Base-by-base conservation (phyloP, 2,113 vertebrate genomes). In the Microcebus jonahi region DNA sequence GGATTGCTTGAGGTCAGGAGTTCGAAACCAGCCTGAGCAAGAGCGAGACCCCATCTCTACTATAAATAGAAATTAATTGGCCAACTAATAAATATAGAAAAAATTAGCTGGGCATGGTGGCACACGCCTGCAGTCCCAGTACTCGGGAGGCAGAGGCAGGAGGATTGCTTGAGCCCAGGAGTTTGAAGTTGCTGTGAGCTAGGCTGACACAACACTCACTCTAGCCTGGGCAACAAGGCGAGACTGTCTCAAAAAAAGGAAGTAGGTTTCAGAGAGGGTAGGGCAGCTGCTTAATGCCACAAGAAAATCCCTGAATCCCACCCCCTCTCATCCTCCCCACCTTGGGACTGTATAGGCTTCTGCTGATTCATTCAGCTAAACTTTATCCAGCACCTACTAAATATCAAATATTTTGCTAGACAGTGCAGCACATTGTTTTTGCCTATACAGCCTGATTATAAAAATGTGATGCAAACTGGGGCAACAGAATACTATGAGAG, bases 231-330 rank as follows among this genome's bases (percentile, higher is more conserved):
- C 45, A 45, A 45, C 45, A 45, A 45, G 6, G 45, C 7, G 8
- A 45, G 45, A 45, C 45, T 45, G 45, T 45, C 45, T 45, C 45
- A 45, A 45, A 45, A 45, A 45, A 93, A 67, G 8, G 18, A 42
- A 82, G 8, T 39, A 96, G 48, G 53, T 45, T 67, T 36, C 34
- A 80, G 27, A 70, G 88, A 88, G 36, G 48, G 75, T 71, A 82
- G n/a, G 25, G 36, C 17, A 95, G 45, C 68, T 84, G 34, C 45
- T 96, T 94, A 93, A 93, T 57, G n/a, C 79, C 70, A 81, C 42
- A 88, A 87, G 67, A 21, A 91, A 89, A 23, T 67, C 45, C 5
- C 59, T 71, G 57, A 80, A 86, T 81, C 15, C 48, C 1, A 13
- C 3, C 93, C 27, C 27, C 20, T 80, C 29, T 82, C 76, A 50